Conservation (phyloP, 2,888 invertebrate species). For the Rotaria sp. region DNA sequence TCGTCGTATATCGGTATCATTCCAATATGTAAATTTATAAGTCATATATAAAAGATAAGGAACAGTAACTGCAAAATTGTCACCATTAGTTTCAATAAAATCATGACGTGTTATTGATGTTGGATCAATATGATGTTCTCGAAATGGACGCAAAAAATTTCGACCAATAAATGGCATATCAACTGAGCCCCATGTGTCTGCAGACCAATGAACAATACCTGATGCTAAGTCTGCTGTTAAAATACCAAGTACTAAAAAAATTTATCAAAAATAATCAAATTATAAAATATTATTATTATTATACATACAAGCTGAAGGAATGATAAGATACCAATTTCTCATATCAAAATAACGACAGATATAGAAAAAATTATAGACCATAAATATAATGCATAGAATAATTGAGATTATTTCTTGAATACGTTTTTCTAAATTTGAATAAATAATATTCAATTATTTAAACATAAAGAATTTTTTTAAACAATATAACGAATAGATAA, state of each 20-base stretch:
- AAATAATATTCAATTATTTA: neutral
- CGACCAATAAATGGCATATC: slow-evolving; percentile 84
- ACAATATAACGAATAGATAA: neutral
- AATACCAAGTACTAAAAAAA: slow-evolving; percentile 69
- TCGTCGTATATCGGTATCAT: slow-evolving; percentile 66
- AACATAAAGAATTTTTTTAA: no score
- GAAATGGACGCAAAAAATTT: slow-evolving; percentile 90
- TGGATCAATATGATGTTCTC: slow-evolving; percentile 96
- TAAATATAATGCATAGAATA: slow-evolving; percentile 33
- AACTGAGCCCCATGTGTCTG: slow-evolving; percentile 94
- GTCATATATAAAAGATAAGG: slow-evolving; percentile 76
- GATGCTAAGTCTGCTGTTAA: slow-evolving; percentile 91
- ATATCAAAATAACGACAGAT: slow-evolving; percentile 37
- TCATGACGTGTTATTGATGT: slow-evolving; percentile 96
- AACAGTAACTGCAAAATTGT: slow-evolving; percentile 87
- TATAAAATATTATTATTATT: neutral
- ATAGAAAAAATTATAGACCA: slow-evolving; percentile 32
- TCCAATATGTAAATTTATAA: slow-evolving; percentile 71
- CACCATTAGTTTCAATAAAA: slow-evolving; percentile 95
- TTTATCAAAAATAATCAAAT: neutral
- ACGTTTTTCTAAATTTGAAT: slow-evolving; percentile 29
- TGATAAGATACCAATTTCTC: slow-evolving; percentile 38
- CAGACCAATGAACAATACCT: slow-evolving; percentile 93
- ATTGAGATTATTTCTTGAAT: slow-evolving; percentile 31
- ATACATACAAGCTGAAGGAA: slow-evolving; percentile 37